Evolutionary conservation across 2,888 invertebrate genomes (phyloP).

Genomic region (Augochlorella aurata): DNA sequence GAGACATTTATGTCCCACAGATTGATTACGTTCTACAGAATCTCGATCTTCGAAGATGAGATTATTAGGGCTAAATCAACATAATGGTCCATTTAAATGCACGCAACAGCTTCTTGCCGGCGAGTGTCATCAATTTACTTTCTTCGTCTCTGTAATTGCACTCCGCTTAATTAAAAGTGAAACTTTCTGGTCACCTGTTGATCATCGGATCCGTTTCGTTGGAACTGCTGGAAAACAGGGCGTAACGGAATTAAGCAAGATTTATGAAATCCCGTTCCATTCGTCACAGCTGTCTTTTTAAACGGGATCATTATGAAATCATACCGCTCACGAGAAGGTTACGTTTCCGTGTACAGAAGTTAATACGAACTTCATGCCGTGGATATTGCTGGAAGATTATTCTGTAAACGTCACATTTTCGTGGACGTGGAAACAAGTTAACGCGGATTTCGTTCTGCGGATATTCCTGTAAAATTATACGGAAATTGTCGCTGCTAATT

Average conservation of each 20-base stretch:
- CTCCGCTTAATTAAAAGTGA: conserved; percentile 63
- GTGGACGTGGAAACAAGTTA: neutral
- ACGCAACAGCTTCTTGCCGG: conserved; percentile 31
- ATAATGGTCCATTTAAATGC: conserved; percentile 46
- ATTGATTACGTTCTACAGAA: too few species aligned
- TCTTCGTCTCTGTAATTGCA: conserved; percentile 42
- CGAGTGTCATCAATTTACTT: conserved; percentile 52
- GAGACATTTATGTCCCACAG: too few species aligned
- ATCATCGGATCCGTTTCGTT: conserved; percentile 25
- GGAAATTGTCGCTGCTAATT: too few species aligned
- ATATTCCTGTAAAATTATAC: too few species aligned
- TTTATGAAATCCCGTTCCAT: conserved; percentile 30
- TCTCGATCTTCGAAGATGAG: neutral
- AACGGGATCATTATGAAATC: neutral
- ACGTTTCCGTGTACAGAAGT: too few species aligned
- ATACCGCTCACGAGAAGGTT: neutral
- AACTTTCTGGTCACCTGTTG: conserved; percentile 52
- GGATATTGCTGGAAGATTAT: neutral
- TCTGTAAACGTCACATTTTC: neutral
- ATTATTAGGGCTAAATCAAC: conserved; percentile 53
- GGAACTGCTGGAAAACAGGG: conserved; percentile 18
- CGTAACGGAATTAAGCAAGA: conserved; percentile 39
- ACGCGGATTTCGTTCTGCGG: too few species aligned
- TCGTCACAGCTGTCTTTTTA: neutral
- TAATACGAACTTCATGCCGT: neutral